Evolutionary conservation across 2,113 vertebrate species (phyloP).

Genomic region (Drymodes brunneopygia): DNA sequence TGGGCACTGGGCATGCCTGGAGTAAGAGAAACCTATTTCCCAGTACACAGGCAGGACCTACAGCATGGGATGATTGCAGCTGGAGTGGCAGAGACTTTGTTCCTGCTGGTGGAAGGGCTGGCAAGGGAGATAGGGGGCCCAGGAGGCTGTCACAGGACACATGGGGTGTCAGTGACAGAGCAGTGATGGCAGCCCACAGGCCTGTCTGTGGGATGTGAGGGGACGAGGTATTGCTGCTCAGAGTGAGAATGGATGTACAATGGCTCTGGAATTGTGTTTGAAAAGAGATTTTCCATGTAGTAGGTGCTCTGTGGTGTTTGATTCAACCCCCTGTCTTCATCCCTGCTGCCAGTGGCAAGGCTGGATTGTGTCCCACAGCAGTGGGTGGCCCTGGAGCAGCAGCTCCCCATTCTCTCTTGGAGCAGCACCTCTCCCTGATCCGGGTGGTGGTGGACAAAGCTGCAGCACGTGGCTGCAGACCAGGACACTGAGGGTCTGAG

Average conservation of each 20-base stretch:
- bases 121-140: background rate
- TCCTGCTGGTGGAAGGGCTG: background rate
- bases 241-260: background rate
- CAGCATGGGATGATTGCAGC: rapidly evolving
- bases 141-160: background rate
- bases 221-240: background rate
- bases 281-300: slow-evolving; percentile 18
- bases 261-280: background rate
- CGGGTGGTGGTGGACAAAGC: background rate
- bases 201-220: background rate
- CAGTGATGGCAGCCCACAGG: background rate
- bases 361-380: background rate
- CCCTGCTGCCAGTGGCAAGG: background rate
- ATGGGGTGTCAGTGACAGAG: background rate
- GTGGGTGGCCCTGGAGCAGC: background rate
- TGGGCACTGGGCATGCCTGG: background rate
- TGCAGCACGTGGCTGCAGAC: background rate
- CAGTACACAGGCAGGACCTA: background rate
- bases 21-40: background rate
- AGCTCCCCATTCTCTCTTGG: background rate
- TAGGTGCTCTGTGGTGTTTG: slow-evolving; percentile 1
- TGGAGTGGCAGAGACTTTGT: background rate
- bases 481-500: rapidly evolving
- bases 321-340: background rate
- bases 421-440: background rate